Percentiles rank a stretch among this genome's conserved stretches.
Conservation (phyloP, 2,888 invertebrate genomes). For the Sycophila texana region DNA sequence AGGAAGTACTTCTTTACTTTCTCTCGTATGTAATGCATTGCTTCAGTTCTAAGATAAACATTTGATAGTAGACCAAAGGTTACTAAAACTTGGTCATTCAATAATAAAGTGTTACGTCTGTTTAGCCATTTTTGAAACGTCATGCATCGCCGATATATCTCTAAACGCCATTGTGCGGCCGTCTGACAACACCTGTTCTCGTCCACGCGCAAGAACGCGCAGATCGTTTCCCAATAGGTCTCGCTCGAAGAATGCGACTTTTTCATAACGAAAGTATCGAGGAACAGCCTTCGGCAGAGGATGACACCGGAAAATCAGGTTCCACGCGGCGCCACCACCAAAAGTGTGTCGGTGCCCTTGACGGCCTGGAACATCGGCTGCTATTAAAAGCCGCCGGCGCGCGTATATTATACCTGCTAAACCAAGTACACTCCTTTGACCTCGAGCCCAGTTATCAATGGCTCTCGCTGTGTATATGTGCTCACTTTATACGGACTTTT, state of each 20-base stretch:
- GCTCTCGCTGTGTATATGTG: slow-evolving; percentile 2
- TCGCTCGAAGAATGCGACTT: not conserved
- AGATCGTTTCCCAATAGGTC: not conserved
- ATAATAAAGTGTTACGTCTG: too few species aligned
- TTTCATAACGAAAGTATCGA: not conserved
- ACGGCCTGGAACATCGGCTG: slow-evolving; percentile 4
- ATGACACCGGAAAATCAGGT: slow-evolving; percentile 9
- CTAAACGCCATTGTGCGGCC: too few species aligned
- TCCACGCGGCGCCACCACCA: not conserved
- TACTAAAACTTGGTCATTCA: too few species aligned
- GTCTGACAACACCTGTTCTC: not conserved
- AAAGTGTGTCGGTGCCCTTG: slow-evolving; percentile 34
- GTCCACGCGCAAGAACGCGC: not conserved
- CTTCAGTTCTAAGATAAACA: too few species aligned
- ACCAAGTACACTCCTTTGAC: not conserved
- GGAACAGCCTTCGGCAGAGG: not conserved
- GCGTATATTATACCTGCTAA: not conserved
- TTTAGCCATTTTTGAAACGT: too few species aligned
- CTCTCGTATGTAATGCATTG: too few species aligned
- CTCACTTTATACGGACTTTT: not conserved
- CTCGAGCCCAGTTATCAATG: slow-evolving; percentile 25
- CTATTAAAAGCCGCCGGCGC: not conserved
- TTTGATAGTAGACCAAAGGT: too few species aligned
- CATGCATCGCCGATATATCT: too few species aligned
- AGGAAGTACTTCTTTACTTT: too few species aligned